Percentiles rank a stretch among this genome's conserved stretches.
These are phyloP conservation scores for Gadus chalcogrammus DNA, from an alignment of 2,113 vertebrate genomes.

Conservation along the genomic window DNA sequence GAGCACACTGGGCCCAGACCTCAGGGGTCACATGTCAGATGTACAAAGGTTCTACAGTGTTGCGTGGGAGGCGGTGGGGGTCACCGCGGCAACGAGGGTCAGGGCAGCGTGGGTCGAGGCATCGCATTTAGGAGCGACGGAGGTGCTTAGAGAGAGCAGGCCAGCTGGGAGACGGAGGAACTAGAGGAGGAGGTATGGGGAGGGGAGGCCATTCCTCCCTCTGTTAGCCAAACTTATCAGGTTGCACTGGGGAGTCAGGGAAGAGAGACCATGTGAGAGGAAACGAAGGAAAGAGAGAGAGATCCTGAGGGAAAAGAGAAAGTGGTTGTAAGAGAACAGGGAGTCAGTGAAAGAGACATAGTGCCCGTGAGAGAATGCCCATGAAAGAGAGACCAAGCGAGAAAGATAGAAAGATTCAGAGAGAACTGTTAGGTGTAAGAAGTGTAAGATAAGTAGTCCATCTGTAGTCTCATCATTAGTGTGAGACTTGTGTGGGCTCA, in stretches of 20 bases:
- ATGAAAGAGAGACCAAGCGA: no score
- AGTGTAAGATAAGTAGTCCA: no score
- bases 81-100: slow-evolving; percentile 56
- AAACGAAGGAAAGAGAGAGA: background rate
- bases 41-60: slow-evolving; percentile 55
- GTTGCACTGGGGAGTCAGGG: slow-evolving; percentile 52
- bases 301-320: background rate
- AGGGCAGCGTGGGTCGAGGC: slow-evolving; percentile 52
- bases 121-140: no score
- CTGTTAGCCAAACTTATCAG: slow-evolving; percentile 69
- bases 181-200: slow-evolving; percentile 53
- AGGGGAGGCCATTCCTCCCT: slow-evolving; percentile 62
- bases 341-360: background rate
- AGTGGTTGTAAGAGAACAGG: background rate
- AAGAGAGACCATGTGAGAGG: background rate
- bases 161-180: slow-evolving; percentile 40
- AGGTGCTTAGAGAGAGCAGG: slow-evolving; percentile 17
- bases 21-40: slow-evolving; percentile 66
- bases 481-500: no score
- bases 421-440: no score
- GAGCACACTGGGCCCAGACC: slow-evolving; percentile 49
- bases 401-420: no score
- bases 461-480: no score
- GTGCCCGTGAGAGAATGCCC: no score
- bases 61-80: slow-evolving; percentile 43